phyloP scores from a whole-genome alignment of 2,888 invertebrate genomes.

The Onthophagus sagittarius region DNA sequence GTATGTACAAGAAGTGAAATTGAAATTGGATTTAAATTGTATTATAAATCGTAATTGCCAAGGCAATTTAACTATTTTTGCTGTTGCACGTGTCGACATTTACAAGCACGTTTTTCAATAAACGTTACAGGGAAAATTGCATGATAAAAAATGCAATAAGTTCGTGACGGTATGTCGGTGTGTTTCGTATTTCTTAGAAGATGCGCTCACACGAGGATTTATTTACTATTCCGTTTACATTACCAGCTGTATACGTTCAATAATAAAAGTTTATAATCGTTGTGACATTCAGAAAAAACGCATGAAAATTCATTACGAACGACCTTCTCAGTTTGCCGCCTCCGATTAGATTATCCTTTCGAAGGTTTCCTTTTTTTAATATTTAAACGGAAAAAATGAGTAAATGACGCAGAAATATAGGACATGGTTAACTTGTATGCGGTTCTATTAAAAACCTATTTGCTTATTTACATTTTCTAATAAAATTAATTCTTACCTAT shows the following conservation, averaged over 20 bases:
- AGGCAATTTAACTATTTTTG: neutral
- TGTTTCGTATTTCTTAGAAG: neutral
- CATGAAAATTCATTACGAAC: neutral
- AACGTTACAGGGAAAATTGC: neutral
- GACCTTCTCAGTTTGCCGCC: neutral
- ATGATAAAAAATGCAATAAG: neutral
- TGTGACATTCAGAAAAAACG: neutral
- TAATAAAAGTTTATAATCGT: neutral
- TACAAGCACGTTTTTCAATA: neutral
- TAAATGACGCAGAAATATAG: neutral
- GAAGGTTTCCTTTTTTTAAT: neutral
- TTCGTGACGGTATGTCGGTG: neutral
- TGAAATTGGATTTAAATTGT: neutral
- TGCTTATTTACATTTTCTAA: neutral
- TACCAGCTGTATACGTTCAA: neutral
- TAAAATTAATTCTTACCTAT: neutral
- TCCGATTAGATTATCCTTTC: neutral
- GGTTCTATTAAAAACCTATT: too few species aligned
- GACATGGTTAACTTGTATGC: neutral
- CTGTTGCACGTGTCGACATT: neutral
- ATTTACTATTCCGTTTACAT: neutral
- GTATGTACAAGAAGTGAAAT: neutral
- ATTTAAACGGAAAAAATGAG: neutral
- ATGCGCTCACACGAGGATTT: neutral
- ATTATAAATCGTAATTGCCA: neutral